These are phyloP conservation scores for Mystacornis crossleyi DNA, from an alignment of 2,113 vertebrate genomes.

Conservation along the genomic window DNA sequence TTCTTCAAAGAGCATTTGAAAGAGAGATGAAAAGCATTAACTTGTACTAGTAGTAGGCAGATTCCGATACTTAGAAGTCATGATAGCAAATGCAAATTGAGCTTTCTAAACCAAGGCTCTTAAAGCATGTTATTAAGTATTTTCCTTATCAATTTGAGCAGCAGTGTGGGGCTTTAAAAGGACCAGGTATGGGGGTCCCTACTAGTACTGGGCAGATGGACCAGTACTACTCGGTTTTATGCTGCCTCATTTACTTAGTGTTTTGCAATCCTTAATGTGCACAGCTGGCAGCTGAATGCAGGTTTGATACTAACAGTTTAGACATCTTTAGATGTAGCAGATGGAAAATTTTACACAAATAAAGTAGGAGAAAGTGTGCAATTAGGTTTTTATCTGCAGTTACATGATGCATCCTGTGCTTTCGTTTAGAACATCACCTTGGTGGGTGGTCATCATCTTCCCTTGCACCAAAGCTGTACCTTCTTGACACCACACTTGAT, in stretches of 20 bases:
- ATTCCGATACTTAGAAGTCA: slow-evolving; percentile 72
- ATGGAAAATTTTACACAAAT: slow-evolving; percentile 92
- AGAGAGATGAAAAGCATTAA: slow-evolving; percentile 71
- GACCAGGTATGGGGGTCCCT: slow-evolving; percentile 82
- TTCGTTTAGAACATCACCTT: slow-evolving; percentile 80
- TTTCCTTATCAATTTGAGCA: slow-evolving; percentile 71
- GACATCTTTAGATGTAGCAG: slow-evolving; percentile 90
- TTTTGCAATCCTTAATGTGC: slow-evolving; percentile 89
- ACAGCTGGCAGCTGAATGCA: slow-evolving; percentile 89
- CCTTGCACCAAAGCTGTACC: slow-evolving; percentile 71
- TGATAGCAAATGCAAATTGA: slow-evolving; percentile 75
- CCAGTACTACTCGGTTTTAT: slow-evolving; percentile 82
- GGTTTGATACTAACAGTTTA: slow-evolving; percentile 90
- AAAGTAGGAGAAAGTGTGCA: slow-evolving; percentile 89
- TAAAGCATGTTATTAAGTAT: slow-evolving; percentile 72
- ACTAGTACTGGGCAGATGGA: slow-evolving; percentile 85
- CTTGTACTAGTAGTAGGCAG: slow-evolving; percentile 67
- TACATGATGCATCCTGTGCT: slow-evolving; percentile 79
- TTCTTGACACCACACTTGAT: slow-evolving; percentile 78
- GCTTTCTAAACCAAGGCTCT: slow-evolving; percentile 68
- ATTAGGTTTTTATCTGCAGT: slow-evolving; percentile 87
- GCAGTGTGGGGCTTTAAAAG: slow-evolving; percentile 70
- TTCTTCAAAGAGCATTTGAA: slow-evolving; percentile 73
- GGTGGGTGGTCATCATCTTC: slow-evolving; percentile 82
- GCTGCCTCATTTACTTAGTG: slow-evolving; percentile 87